phyloP scores from a whole-genome alignment of 2,113 vertebrate species.

The Syrmaticus mikado region DNA sequence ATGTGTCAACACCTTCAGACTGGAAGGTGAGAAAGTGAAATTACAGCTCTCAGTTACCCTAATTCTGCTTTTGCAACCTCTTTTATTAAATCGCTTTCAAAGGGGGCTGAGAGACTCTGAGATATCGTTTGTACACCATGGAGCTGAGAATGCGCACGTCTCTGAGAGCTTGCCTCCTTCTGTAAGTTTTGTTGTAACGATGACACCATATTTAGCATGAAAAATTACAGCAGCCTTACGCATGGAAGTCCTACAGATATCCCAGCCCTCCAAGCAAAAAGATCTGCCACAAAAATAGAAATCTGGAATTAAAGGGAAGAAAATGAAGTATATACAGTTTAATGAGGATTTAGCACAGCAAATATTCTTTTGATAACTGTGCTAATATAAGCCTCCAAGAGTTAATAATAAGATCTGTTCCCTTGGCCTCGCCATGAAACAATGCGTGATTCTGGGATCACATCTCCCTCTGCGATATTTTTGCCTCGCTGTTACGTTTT shows the following conservation, averaged over 20 bases:
- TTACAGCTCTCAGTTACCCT: slow-evolving; percentile 34
- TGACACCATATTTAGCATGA: not conserved
- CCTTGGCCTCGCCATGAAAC: not conserved
- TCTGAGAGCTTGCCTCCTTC: not conserved
- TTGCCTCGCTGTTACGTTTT: not conserved
- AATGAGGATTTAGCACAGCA: not conserved
- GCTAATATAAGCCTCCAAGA: not conserved
- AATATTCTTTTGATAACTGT: not conserved
- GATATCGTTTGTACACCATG: not conserved
- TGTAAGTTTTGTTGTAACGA: not conserved
- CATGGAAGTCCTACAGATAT: not conserved
- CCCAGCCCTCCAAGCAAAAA: not conserved
- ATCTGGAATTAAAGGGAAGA: not conserved
- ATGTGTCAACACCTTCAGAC: slow-evolving; percentile 62
- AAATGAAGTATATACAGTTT: not conserved
- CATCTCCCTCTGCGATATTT: not conserved
- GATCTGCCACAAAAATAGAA: not conserved
- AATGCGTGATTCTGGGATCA: not conserved
- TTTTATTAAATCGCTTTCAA: slow-evolving; percentile 30
- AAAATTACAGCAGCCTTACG: not conserved
- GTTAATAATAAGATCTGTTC: not conserved
- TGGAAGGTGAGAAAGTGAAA: slow-evolving; percentile 64
- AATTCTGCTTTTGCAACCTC: slow-evolving; percentile 48
- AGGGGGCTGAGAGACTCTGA: not conserved
- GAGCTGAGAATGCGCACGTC: not conserved